phyloP scores from a whole-genome alignment of 2,888 invertebrate species.

The Agrochola macilenta region DNA sequence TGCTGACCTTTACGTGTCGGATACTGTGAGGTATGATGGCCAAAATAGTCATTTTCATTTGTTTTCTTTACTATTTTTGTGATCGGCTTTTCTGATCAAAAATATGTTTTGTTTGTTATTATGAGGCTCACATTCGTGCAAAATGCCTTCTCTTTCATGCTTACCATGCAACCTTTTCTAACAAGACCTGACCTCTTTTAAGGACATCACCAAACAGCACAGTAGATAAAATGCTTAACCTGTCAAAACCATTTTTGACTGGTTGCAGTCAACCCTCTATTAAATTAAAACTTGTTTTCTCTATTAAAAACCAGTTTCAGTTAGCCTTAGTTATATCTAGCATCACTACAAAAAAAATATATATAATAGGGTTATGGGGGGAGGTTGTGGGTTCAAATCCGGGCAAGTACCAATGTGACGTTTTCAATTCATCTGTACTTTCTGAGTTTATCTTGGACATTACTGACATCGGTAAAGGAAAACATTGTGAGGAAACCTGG shows the following conservation, averaged over 20 bases:
- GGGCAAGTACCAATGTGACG: too few relatives aligned
- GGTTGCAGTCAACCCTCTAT: not conserved
- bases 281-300: not conserved
- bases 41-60: not conserved
- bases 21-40: constrained; percentile 78
- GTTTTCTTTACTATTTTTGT: not conserved
- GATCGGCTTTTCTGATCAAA: not conserved
- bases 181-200: not conserved
- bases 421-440: too few relatives aligned
- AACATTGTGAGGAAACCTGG: too few relatives aligned
- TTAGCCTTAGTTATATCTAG: too few relatives aligned
- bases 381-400: too few relatives aligned
- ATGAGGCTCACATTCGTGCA: not conserved
- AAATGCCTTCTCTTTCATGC: not conserved
- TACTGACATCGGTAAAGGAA: too few relatives aligned
- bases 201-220: not conserved
- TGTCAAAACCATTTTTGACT: not conserved
- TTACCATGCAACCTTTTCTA: too few relatives aligned
- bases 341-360: too few relatives aligned
- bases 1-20: constrained; percentile 86
- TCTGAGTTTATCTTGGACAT: too few relatives aligned
- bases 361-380: too few relatives aligned
- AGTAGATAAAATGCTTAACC: not conserved
- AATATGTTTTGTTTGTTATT: not conserved
- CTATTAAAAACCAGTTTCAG: not conserved